Evolutionary conservation across 2,113 vertebrate genomes (phyloP), one percentile per base, ranked within the genome.

Genomic region (Erythrocercus mccallii): DNA sequence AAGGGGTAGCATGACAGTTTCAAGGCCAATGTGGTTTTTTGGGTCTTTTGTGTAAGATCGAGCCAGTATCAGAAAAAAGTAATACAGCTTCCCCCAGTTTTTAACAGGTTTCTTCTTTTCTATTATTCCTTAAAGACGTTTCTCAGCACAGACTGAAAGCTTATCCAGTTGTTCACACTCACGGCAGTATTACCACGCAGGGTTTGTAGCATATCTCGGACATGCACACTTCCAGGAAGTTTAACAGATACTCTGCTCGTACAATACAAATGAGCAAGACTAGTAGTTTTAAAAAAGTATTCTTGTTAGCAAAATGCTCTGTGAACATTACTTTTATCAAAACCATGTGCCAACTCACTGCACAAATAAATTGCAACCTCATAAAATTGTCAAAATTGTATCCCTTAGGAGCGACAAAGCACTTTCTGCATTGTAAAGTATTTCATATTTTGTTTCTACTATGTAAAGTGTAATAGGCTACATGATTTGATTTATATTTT

Each of bases 351-450:
- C 84, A 92, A 51, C 45, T 78, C 71, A 60, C 79, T n/a, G 35
- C 58, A 76, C 72, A 90, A 82, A 88, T 92, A 97, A 92, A 95
- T 92, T 72, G 76, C 60, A 94, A 65, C 37, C 80, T 85, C 77
- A 44, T 95, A 95, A 97, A 95, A 90, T 82, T 95, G 81, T 96
- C 85, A 88, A 71, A 95, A 94, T 50, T 53, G n/a, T 64, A 82
- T 88, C 86, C 85, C 71, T 80, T n/a, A 79, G 83, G 87, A 86
- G 30, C 66, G 93, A 61, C 58, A 80, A 54, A 86, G 24, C 40
- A 25, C 60, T 90, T 95, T 86, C 83, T 92, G 31, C 45, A 42
- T 27, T 81, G 57, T 69, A 92, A 94, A 95, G 48, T 81, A 91
- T 45, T 90, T 82, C 72, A 60, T 94, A 54, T 86, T 86, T 91